These are phyloP conservation scores for Gobiocypris rarus DNA, from an alignment of 2,113 vertebrate species.

Conservation along the genomic window DNA sequence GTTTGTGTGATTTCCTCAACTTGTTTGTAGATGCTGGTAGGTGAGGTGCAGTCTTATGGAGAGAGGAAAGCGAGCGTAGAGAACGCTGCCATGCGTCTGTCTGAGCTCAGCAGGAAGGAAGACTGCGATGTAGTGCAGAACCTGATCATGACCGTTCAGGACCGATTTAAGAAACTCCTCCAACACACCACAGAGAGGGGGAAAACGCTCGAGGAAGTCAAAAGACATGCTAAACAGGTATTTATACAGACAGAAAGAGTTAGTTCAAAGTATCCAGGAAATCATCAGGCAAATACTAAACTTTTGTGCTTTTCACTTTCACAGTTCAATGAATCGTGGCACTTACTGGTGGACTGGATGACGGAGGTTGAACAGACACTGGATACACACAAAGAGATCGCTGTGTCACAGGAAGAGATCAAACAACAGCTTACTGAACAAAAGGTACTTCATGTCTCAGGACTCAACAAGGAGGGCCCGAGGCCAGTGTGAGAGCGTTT, in stretches of 20 bases:
- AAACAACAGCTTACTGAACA: conserved; percentile 83
- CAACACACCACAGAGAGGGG: conserved; percentile 73
- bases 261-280: too few relatives aligned
- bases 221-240: conserved; percentile 81
- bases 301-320: not conserved
- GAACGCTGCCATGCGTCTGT: conserved; percentile 69
- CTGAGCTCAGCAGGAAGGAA: conserved; percentile 78
- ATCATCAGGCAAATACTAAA: not conserved
- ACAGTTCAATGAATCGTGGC: conserved; percentile 86
- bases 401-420: conserved; percentile 82
- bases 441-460: conserved; percentile 73
- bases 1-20: not conserved
- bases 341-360: conserved; percentile 85
- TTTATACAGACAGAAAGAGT: not conserved
- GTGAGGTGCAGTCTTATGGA: conserved; percentile 71
- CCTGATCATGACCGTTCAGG: conserved; percentile 76
- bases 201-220: conserved; percentile 76
- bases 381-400: conserved; percentile 75
- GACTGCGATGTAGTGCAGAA: conserved; percentile 78
- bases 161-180: conserved; percentile 77
- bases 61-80: conserved; percentile 76
- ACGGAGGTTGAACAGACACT: conserved; percentile 78
- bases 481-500: not conserved
- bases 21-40: conserved; percentile 72
- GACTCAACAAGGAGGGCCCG: not conserved